These are phyloP conservation scores for Nymphalis urticae DNA, from an alignment of 2,888 invertebrate genomes.

Conservation along the genomic window DNA sequence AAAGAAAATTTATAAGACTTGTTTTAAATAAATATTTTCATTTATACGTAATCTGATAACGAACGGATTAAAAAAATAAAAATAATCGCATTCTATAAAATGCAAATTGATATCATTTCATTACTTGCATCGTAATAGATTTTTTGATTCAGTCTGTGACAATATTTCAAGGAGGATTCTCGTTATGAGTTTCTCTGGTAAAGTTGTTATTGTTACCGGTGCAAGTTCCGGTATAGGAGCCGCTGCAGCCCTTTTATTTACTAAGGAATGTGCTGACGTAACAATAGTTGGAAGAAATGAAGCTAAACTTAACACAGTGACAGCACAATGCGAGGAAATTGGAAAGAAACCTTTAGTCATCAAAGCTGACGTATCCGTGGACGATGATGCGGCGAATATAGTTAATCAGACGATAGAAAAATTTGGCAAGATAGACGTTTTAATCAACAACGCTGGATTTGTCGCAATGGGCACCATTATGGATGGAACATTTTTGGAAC, in stretches of 20 bases:
- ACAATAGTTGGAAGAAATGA: slow-evolving; percentile 60
- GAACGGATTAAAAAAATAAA: no score
- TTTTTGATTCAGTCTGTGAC: no score
- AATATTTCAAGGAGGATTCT: no score
- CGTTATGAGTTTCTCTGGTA: slow-evolving; percentile 55
- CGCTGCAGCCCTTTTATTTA: slow-evolving; percentile 49
- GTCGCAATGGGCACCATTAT: slow-evolving; percentile 36
- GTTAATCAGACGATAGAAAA: slow-evolving; percentile 45
- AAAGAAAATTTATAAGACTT: no score
- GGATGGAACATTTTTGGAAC: slow-evolving; percentile 43
- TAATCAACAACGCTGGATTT: slow-evolving; percentile 54
- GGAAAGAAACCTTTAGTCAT: slow-evolving; percentile 46
- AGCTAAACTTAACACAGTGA: slow-evolving; percentile 48
- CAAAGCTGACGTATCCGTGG: slow-evolving; percentile 48
- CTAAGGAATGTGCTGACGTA: slow-evolving; percentile 54
- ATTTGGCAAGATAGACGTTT: slow-evolving; percentile 49
- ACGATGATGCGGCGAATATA: slow-evolving; percentile 41
- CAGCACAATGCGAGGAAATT: slow-evolving; percentile 46
- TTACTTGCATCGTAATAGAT: no score
- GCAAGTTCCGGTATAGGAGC: slow-evolving; percentile 65
- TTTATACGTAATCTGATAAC: no score
- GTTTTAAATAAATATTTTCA: no score
- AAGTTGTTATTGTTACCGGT: slow-evolving; percentile 61
- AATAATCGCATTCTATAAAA: no score
- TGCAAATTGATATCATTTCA: no score